These are phyloP conservation scores for Alligator mississippiensis DNA, from an alignment of 2,113 vertebrate genomes.

Conservation along the genomic window DNA sequence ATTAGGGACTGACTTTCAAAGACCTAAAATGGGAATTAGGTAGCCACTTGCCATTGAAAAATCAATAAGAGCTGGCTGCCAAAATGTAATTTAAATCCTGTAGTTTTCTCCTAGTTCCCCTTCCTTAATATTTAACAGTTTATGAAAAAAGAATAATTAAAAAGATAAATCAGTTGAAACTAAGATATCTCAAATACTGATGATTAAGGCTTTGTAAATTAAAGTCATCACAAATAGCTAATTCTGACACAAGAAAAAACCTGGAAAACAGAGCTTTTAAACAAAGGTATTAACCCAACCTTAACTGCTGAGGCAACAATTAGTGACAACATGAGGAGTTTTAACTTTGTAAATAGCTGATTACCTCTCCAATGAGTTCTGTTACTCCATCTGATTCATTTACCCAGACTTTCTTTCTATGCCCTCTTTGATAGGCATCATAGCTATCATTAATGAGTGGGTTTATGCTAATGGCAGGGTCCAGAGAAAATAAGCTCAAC, in stretches of 20 bases:
- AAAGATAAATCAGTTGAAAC: neutral
- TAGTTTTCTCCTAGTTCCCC: fast-evolving
- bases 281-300: neutral
- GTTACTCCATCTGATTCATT: slow-evolving; percentile 82
- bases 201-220: neutral
- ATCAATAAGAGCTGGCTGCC: neutral
- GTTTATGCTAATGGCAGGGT: slow-evolving; percentile 85
- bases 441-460: slow-evolving; percentile 70
- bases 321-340: neutral
- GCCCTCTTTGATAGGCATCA: slow-evolving; percentile 78
- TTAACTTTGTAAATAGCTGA: fast-evolving
- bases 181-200: neutral
- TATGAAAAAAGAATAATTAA: neutral
- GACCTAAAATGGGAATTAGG: neutral
- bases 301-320: neutral
- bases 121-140: neutral
- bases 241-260: neutral
- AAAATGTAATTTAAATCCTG: too few relatives aligned
- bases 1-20: neutral
- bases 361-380: slow-evolving; percentile 87
- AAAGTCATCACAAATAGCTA: neutral
- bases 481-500: slow-evolving; percentile 59
- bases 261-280: neutral
- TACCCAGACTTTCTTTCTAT: slow-evolving; percentile 81
- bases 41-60: neutral